These are phyloP conservation scores for Caenorhabditis drosophilae DNA, from an alignment of 2,888 invertebrate genomes.

Conservation along the genomic window DNA sequence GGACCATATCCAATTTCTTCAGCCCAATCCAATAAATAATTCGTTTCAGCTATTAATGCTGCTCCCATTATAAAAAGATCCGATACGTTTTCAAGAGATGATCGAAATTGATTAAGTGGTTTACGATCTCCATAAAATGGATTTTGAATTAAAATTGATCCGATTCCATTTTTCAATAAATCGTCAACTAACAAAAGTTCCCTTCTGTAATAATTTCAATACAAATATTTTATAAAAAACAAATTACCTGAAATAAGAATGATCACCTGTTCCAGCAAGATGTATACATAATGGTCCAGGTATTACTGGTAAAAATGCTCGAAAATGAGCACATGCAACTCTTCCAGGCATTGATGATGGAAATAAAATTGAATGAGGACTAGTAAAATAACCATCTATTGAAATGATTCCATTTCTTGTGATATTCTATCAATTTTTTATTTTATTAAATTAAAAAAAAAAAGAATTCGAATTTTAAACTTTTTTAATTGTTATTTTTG, in stretches of 20 bases:
- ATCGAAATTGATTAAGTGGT: constrained; percentile 70
- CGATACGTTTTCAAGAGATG: constrained; percentile 89
- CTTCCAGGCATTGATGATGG: constrained; percentile 79
- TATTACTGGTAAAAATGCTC: constrained; percentile 43
- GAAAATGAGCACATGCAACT: constrained; percentile 43
- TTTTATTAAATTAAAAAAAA: no score
- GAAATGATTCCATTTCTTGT: constrained; percentile 39
- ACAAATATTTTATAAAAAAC: constrained; percentile 20
- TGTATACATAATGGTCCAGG: constrained; percentile 77
- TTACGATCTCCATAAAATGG: constrained; percentile 79
- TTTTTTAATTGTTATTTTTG: constrained; percentile 45
- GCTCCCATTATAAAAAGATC: constrained; percentile 99
- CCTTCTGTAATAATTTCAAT: constrained; percentile 77
- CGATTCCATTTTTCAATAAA: constrained; percentile 87
- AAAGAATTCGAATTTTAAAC: no score
- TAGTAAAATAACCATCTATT: constrained; percentile 83
- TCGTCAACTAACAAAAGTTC: constrained; percentile 89
- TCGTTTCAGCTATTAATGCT: constrained; percentile 87
- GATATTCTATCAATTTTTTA: no score
- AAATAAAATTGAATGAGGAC: constrained; percentile 82
- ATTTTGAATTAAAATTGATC: constrained; percentile 91
- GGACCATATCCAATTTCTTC: constrained; percentile 88
- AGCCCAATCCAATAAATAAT: constrained; percentile 89
- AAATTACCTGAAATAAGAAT: constrained; percentile 78
- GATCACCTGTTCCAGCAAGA: constrained; percentile 96